Percentiles rank a stretch among this genome's conserved stretches.
Conservation (phyloP, 2,113 vertebrate species). For the Potamarius usumacintae region DNA sequence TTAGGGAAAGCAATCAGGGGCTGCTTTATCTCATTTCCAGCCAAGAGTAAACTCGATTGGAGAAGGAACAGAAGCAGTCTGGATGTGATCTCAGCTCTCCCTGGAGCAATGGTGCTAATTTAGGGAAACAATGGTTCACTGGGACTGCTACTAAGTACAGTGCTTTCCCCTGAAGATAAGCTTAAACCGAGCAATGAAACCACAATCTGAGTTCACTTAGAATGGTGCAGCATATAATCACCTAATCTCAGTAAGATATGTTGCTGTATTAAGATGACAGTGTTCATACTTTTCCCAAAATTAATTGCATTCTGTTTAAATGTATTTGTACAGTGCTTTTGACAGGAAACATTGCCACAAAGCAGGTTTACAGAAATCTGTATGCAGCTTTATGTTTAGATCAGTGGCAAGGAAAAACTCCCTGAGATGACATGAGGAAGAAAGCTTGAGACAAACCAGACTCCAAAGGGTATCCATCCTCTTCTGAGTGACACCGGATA, state of each 20-base stretch:
- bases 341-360: neutral
- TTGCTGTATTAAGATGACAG: neutral
- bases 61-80: conserved; percentile 35
- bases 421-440: neutral
- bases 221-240: neutral
- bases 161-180: conserved; percentile 10
- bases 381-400: neutral
- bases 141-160: conserved; percentile 41
- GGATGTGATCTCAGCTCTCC: conserved; percentile 65
- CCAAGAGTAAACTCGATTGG: conserved; percentile 51
- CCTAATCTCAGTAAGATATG: neutral
- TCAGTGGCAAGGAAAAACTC: neutral
- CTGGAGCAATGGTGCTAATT: conserved; percentile 61
- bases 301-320: neutral
- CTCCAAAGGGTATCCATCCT: neutral
- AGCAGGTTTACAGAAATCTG: neutral
- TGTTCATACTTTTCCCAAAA: neutral
- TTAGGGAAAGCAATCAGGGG: conserved; percentile 58
- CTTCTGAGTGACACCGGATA: neutral
- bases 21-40: conserved; percentile 56
- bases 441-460: neutral
- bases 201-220: conserved; percentile 46
- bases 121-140: conserved; percentile 58
- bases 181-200: conserved; percentile 11
- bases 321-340: neutral